Evolutionary conservation across 92 coral and sea anemone genomes (phyloP), one percentile per base, ranked within the genome.

Genomic region (Hydrozoanthus gracilis): DNA sequence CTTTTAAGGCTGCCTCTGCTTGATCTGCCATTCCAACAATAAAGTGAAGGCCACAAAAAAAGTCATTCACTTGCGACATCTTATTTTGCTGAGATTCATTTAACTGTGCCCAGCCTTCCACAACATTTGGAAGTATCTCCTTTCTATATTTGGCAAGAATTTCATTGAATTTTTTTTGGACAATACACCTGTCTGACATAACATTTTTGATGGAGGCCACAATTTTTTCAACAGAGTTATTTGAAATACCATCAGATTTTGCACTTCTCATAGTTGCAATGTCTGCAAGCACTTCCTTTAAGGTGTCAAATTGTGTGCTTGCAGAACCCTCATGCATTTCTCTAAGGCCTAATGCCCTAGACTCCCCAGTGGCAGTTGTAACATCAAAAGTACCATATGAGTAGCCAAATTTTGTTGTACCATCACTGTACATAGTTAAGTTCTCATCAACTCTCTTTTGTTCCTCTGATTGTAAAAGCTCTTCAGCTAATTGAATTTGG

Each of bases 291-390:
- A 73, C 82, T 75, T 73, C 88, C 46, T 86, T 75, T 35, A 86
- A 51, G 68, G 71, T 58, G 14, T 73, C 74, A 52, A 86, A n/a
- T 75, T 86, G 88, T 66, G 71, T 45, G 13, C 71, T 79, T 71
- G 88, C 82, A 75, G 82, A 44, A 13, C 88, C 88, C 35, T 70
- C 69, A 4, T 78, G 68, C 88, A 86, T 73, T 51, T 86, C 82
- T 61, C 88, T 73, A 39, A 74, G 73, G 45, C 88, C 88, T 44
- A 72, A 64, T 16, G 51, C 67, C 71, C 68, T 58, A 15, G 79
- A 73, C 51, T 86, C 70, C 66, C 88, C 88, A 56, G 82, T 44
- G 6, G 68, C 74, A 70, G 88, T 70, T 12, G 67, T 84, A 70
- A 84, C 77, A 73, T 72, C 88, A 71, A 51, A 27, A 27, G 39